These are phyloP conservation scores for Hippasteria phrygiana DNA, from an alignment of 53 echinoderm and acorn worm species.

Conservation along the genomic window DNA sequence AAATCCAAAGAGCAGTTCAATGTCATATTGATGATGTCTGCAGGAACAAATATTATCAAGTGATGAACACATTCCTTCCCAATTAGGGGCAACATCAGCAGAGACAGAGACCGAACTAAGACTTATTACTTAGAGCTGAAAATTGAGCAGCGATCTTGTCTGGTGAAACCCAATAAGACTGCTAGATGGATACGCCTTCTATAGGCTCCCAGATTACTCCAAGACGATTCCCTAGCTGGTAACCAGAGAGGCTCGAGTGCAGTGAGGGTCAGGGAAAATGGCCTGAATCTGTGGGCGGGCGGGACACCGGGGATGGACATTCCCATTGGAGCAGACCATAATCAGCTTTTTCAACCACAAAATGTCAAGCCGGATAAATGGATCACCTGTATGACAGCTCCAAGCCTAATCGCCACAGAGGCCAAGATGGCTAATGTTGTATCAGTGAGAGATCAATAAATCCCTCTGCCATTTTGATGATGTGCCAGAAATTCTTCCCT, in stretches of 20 bases:
- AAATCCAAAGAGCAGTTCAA: neutral
- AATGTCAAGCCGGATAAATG: neutral
- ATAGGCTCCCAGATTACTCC: neutral
- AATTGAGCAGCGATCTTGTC: neutral
- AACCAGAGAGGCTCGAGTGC: neutral
- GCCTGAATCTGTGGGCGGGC: neutral
- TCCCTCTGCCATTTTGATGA: neutral
- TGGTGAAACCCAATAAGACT: neutral
- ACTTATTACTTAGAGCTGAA: neutral
- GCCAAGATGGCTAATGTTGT: constrained; percentile 15
- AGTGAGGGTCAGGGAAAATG: neutral
- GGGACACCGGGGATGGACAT: too few relatives aligned
- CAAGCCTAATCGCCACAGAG: neutral
- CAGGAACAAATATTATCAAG: neutral
- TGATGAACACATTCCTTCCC: neutral
- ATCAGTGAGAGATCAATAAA: constrained; percentile 9
- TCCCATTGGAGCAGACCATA: neutral
- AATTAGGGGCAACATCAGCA: neutral
- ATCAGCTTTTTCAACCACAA: neutral
- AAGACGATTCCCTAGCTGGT: neutral
- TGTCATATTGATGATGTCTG: neutral
- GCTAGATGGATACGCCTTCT: neutral
- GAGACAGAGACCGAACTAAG: neutral
- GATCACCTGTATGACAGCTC: constrained; percentile 1
- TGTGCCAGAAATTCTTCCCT: neutral